Conservation (phyloP, 2,797 vertebrate species). For the Zonotrichia albicollis region DNA sequence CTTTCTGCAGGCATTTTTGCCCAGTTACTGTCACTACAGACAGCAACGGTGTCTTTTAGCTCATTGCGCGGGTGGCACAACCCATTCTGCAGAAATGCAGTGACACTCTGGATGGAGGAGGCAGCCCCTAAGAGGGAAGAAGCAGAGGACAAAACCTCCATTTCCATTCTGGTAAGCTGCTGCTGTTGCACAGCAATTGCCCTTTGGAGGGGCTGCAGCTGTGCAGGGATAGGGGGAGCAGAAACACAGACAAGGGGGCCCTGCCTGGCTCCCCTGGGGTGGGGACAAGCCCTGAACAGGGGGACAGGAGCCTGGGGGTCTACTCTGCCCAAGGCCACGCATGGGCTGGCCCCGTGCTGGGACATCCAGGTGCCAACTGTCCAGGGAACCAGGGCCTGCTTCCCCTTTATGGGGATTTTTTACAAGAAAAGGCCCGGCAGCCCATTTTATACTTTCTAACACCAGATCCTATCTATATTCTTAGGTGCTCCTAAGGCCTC, state of each 20-base stretch:
- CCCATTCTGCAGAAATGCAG: not conserved
- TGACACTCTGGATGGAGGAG: not conserved
- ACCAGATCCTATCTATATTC: slow-evolving; percentile 1
- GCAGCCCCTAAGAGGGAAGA: not conserved
- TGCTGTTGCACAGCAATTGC: not conserved
- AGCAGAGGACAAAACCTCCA: not conserved
- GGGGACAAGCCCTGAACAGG: not conserved
- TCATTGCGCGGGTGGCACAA: accelerated
- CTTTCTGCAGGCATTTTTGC: not conserved
- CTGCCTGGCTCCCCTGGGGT: not conserved
- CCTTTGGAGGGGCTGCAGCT: not conserved
- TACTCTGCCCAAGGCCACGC: not conserved
- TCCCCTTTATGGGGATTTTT: slow-evolving; percentile 6
- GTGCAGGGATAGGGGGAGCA: not conserved
- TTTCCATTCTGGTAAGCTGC: not conserved
- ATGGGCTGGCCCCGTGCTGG: not conserved
- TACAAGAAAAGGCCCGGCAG: not conserved
- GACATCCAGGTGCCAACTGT: not conserved
- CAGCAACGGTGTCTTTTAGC: not conserved
- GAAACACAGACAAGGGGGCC: accelerated
- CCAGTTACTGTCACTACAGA: not conserved
- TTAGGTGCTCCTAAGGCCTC: slow-evolving; percentile 29
- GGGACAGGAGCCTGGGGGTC: not conserved
- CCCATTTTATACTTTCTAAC: not conserved
- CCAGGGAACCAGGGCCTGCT: not conserved